phyloP scores from a whole-genome alignment of 2,888 invertebrate genomes.

The Achlya flavicornis region DNA sequence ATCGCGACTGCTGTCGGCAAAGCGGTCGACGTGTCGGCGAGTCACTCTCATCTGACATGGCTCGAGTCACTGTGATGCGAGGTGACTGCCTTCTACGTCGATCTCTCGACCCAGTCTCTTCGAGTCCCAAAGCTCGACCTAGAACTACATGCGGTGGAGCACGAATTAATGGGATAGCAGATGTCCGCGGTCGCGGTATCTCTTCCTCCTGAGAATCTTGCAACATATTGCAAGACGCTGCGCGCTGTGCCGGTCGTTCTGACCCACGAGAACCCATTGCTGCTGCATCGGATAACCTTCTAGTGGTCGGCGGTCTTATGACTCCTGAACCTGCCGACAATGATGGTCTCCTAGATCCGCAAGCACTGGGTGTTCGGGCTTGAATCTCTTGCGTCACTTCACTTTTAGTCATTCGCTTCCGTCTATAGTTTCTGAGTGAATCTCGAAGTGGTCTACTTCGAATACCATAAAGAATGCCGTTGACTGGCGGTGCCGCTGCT shows the following conservation, averaged over 20 bases:
- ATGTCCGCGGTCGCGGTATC: conserved; percentile 55
- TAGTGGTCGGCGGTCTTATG: conserved; percentile 71
- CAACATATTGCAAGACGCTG: conserved; percentile 88
- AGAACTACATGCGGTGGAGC: conserved; percentile 85
- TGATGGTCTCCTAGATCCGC: conserved; percentile 89
- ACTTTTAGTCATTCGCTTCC: conserved; percentile 90
- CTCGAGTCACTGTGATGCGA: conserved; percentile 88
- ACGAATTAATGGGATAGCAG: conserved; percentile 77
- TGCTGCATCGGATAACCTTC: conserved; percentile 74
- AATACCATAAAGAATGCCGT: conserved; percentile 91
- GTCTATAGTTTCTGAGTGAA: conserved; percentile 90
- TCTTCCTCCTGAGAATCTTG: conserved; percentile 84
- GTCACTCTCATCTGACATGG: conserved; percentile 89
- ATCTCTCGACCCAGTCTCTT: conserved; percentile 64
- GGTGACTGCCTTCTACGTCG: conserved; percentile 84
- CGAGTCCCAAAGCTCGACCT: conserved; percentile 84
- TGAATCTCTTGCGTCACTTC: conserved; percentile 92
- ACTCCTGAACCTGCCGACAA: conserved; percentile 84
- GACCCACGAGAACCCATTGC: conserved; percentile 71
- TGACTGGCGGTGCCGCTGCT: conserved; percentile 88
- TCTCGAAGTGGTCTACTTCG: conserved; percentile 88
- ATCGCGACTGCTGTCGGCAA: conserved; percentile 77
- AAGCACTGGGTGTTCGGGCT: conserved; percentile 90
- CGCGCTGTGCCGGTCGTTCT: conserved; percentile 82
- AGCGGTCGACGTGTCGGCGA: conserved; percentile 78